Conservation (phyloP, 1,140 invertebrate genomes). For the Diuraphis noxia region DNA sequence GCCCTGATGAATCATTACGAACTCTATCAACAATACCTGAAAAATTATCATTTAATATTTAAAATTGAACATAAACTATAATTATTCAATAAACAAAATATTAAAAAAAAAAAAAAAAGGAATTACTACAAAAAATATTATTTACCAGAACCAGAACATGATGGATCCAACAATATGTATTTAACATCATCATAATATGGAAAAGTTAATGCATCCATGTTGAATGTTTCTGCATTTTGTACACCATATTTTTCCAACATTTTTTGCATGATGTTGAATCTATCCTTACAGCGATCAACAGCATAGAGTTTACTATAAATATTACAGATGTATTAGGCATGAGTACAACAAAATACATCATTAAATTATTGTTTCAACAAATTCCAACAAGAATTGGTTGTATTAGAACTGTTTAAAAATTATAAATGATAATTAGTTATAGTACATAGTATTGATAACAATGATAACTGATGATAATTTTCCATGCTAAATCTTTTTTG, state of each 20-base stretch:
- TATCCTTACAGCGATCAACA: constrained; percentile 72
- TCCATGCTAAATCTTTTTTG: neutral
- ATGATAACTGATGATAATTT: too few relatives aligned
- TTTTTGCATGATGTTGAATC: constrained; percentile 68
- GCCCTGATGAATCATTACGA: constrained; percentile 57
- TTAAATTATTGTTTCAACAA: neutral
- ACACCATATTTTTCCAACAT: constrained; percentile 69
- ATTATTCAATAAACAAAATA: neutral
- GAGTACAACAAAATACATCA: neutral
- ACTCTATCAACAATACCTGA: constrained; percentile 41
- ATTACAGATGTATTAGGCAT: neutral
- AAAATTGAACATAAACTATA: neutral
- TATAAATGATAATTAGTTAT: too few relatives aligned
- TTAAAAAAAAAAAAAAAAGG: neutral
- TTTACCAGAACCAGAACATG: constrained; percentile 91
- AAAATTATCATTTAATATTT: constrained; percentile 34
- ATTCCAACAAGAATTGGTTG: neutral
- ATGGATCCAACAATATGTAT: constrained; percentile 92
- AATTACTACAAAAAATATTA: constrained; percentile 44
- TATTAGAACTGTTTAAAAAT: neutral
- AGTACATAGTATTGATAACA: neutral
- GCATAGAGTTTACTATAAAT: constrained; percentile 74
- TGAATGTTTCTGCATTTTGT: constrained; percentile 68
- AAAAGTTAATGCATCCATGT: constrained; percentile 74
- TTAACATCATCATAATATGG: constrained; percentile 72